Evolutionary conservation across 2,797 vertebrate species (phyloP).

Genomic region (Paguma larvata): DNA sequence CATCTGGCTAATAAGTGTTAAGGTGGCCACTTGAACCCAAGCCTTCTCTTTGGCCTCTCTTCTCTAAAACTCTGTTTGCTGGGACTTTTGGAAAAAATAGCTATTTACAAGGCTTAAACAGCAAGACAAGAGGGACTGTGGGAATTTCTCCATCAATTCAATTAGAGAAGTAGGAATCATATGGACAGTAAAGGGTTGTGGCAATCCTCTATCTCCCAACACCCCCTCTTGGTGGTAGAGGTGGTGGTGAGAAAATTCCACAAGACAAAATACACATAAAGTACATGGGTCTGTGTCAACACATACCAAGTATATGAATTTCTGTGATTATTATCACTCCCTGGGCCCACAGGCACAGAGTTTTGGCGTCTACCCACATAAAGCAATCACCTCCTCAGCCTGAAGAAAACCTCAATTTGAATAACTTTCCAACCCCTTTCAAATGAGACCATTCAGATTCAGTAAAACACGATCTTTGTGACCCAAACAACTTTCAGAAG

Average conservation of each 20-base stretch:
- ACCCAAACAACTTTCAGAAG: constrained; percentile 10
- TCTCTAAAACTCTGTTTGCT: not conserved
- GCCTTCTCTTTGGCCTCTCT: not conserved
- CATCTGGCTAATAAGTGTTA: not conserved
- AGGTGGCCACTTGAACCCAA: not conserved
- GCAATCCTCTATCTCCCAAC: not conserved
- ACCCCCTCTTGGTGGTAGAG: not conserved
- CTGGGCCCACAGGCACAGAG: not conserved
- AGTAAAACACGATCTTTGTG: not conserved
- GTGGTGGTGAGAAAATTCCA: not conserved
- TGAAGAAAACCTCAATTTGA: not conserved
- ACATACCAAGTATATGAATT: not conserved
- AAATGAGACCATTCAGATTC: not conserved
- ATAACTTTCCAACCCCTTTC: constrained; percentile 2
- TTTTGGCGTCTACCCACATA: not conserved
- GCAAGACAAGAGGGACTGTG: not conserved
- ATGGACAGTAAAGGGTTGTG: not conserved
- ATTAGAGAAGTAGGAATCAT: not conserved
- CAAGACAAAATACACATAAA: not conserved
- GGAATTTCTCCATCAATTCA: not conserved
- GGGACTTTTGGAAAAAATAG: not conserved
- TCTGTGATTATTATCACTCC: not conserved
- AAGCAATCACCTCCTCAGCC: not conserved
- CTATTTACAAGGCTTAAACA: not conserved
- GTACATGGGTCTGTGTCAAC: not conserved